Percentiles rank a stretch among this genome's conserved stretches.
These are phyloP conservation scores for Heliconius congener DNA, from an alignment of 1,140 invertebrate genomes.

Conservation along the genomic window DNA sequence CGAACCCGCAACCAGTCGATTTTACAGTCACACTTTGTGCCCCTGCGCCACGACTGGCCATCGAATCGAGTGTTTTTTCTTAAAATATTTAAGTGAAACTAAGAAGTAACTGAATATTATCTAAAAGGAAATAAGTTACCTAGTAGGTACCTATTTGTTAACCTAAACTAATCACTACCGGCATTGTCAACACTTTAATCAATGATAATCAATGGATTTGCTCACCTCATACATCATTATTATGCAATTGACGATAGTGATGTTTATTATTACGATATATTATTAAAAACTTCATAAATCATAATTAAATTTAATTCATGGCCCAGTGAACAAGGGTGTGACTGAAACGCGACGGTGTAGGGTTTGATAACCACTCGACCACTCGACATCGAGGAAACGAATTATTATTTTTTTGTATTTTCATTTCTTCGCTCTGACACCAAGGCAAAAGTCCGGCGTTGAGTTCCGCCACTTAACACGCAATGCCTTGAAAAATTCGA, in stretches of 20 bases:
- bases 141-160: neutral
- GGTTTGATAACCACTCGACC: too few relatives aligned
- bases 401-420: too few relatives aligned
- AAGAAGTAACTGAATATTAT: neutral
- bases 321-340: too few relatives aligned
- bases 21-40: too few relatives aligned
- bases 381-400: too few relatives aligned
- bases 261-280: neutral
- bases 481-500: too few relatives aligned
- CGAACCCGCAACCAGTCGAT: too few relatives aligned
- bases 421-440: too few relatives aligned
- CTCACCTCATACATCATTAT: conserved; percentile 1
- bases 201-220: neutral
- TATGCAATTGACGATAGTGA: neutral
- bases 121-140: neutral
- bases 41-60: too few relatives aligned
- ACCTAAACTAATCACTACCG: neutral
- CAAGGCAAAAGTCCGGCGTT: too few relatives aligned
- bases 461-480: too few relatives aligned
- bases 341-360: too few relatives aligned
- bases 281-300: neutral
- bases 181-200: conserved; percentile 3
- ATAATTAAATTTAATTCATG: neutral
- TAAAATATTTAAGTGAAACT: neutral
- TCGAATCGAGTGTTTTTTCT: neutral